Evolutionary conservation across 2,797 vertebrate genomes (phyloP), one percentile per base, ranked within the genome.

Genomic region (Lepidocolaptes lacrymiger): DNA sequence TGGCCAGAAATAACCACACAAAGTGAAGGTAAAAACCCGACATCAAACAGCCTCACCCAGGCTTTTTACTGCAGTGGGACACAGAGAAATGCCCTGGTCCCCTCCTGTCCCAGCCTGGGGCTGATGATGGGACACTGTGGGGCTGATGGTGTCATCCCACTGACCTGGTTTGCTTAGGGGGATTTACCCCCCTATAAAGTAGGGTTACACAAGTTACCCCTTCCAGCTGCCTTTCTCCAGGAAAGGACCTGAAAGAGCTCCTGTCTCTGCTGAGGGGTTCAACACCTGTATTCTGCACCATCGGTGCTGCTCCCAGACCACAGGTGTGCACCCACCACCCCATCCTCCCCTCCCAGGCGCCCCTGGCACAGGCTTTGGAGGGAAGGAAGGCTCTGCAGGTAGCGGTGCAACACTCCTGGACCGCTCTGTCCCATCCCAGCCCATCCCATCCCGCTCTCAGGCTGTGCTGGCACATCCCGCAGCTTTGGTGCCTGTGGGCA

Each of bases 1-100:
- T 66, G 52, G 84, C 95, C 87, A 89, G 90, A 89, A 96, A 95
- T 81, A 97, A 91, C 86, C 76, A 66, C 63, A 39, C 19, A 9
- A 78, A 91, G 58, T 14, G 49, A 90, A 96, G 95, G 95, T 91
- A 93, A 39, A 59, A 81, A 91, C 43, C 30, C 12, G 20, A 26
- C 91, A 82, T 58, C 91, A 88, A 66, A 34, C 54, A 61, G 5
- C 56, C 74, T 48, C 39, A 72, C 2, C 32, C 15, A 20, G 58
- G 66, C 36, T 63, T 20, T 32, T 49, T 19, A 18, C 52, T 7
- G 46, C 44, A 43, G 27, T 0, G 6, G 67, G 71, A 63, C 62
- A n/a, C 0, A 36, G 63, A 49, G 72, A 24, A 20, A 2, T 8
- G 20, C 13, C 75, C 58, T 28, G 34, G 10, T 39, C 13, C 4